Percentiles rank a stretch among this genome's conserved stretches.
These are phyloP conservation scores for Semicossyphus pulcher DNA, from an alignment of 2,113 vertebrate genomes.

Conservation along the genomic window DNA sequence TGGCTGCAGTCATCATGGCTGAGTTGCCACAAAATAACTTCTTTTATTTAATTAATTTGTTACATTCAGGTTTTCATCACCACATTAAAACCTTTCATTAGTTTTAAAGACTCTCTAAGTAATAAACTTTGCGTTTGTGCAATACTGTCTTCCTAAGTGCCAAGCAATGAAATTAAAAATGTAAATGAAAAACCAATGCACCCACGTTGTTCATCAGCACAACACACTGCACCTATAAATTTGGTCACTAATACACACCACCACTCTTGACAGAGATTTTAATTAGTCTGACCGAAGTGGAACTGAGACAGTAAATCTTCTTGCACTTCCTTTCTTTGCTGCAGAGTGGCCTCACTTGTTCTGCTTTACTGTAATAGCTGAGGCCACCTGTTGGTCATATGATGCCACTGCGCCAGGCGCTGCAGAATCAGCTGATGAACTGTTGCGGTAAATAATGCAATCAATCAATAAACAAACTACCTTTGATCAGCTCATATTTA, in stretches of 20 bases:
- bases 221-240: not conserved
- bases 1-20: not conserved
- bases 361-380: not conserved
- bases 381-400: constrained; percentile 11
- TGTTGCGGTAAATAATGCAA: not conserved
- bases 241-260: too few species aligned
- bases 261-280: not conserved
- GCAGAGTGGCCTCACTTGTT: not conserved
- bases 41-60: not conserved
- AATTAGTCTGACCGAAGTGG: not conserved
- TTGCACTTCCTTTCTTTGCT: constrained; percentile 1
- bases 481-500: not conserved
- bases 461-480: not conserved
- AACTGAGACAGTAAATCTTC: not conserved
- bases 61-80: not conserved
- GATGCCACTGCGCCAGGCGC: not conserved
- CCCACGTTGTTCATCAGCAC: not conserved
- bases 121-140: not conserved
- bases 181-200: not conserved
- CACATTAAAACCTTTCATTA: not conserved
- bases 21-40: not conserved
- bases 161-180: constrained; percentile 3
- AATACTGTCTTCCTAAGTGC: not conserved
- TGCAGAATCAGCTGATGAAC: not conserved
- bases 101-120: not conserved